phyloP scores from a whole-genome alignment of 2,113 vertebrate species.

The Taurulus bubalis region DNA sequence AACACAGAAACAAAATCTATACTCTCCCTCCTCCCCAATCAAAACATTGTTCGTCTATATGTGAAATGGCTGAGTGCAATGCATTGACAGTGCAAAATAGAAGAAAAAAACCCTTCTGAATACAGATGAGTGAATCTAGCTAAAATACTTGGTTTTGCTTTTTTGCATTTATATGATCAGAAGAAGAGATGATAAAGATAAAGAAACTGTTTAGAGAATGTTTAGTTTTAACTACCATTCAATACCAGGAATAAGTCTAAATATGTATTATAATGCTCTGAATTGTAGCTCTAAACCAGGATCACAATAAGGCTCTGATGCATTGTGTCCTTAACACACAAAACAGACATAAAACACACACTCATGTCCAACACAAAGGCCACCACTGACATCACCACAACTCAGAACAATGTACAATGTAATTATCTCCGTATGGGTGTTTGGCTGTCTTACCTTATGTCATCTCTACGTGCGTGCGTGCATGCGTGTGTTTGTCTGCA shows the following conservation, averaged over 20 bases:
- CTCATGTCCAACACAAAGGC: constrained; percentile 8
- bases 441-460: neutral
- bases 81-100: neutral
- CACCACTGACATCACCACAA: constrained; percentile 16
- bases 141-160: too few relatives aligned
- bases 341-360: constrained; percentile 4
- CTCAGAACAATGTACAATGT: neutral
- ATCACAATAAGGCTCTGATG: neutral
- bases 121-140: neutral
- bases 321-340: constrained; percentile 8
- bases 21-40: constrained; percentile 13
- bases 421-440: constrained; percentile 33
- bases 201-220: neutral
- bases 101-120: neutral
- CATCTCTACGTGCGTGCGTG: neutral
- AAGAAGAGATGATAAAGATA: neutral
- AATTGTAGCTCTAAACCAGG: neutral
- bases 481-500: constrained; percentile 1
- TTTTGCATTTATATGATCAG: neutral
- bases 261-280: neutral
- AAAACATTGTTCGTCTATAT: constrained; percentile 4
- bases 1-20: constrained; percentile 43
- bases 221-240: neutral
- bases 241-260: neutral
- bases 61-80: neutral